These are phyloP conservation scores for Trachymyrmex septentrionalis DNA, from an alignment of 1,140 invertebrate species.

Conservation along the genomic window DNA sequence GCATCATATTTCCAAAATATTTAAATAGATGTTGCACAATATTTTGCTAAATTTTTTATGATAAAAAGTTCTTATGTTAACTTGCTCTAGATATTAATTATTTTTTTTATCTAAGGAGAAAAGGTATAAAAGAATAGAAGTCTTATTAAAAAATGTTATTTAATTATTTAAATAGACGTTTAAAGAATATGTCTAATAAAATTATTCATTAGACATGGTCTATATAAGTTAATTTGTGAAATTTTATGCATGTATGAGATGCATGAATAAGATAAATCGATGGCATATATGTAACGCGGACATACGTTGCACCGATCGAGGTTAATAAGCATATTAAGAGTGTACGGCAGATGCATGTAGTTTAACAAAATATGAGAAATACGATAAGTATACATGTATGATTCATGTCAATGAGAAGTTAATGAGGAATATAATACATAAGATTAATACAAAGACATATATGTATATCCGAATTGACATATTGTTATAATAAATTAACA, in stretches of 20 bases:
- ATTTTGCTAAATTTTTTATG: neutral
- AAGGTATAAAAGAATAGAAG: neutral
- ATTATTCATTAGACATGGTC: neutral
- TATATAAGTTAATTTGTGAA: constrained; percentile 6
- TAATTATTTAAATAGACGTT: neutral
- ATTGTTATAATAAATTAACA: neutral
- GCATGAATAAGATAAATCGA: neutral
- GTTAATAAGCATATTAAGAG: constrained; percentile 33
- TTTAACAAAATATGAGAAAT: constrained; percentile 8
- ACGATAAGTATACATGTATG: neutral
- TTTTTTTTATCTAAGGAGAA: neutral
- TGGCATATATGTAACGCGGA: neutral
- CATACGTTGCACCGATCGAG: neutral
- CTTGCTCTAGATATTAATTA: neutral
- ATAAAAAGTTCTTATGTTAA: neutral
- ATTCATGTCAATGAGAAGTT: too few species aligned
- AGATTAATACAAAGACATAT: neutral
- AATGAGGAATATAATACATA: neutral
- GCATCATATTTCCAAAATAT: neutral
- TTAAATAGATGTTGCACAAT: neutral
- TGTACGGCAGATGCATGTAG: neutral
- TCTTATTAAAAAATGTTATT: neutral
- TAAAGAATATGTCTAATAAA: neutral
- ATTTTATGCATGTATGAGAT: constrained; percentile 7
- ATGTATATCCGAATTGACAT: neutral